Evolutionary conservation across 2,113 vertebrate genomes (phyloP).

Genomic region (Diphyllodes magnificus): DNA sequence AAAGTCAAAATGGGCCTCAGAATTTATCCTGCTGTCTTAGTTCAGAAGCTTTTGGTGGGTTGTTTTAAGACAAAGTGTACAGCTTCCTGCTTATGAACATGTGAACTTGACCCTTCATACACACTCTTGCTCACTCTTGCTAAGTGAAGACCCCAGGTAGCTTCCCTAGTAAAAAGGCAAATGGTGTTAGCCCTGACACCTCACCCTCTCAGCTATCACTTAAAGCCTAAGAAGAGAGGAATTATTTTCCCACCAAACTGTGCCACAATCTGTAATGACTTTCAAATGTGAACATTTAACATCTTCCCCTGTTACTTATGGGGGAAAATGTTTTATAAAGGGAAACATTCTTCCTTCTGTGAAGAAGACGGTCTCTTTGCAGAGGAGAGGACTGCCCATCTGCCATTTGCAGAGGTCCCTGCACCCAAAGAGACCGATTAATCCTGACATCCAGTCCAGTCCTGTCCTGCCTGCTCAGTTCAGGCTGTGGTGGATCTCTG

Average conservation of each 20-base stretch:
- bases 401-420: not conserved
- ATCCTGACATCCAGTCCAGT: not conserved
- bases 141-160: not conserved
- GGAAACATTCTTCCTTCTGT: not conserved
- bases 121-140: not conserved
- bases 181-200: not conserved
- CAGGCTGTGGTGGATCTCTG: not conserved
- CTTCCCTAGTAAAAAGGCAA: not conserved
- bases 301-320: not conserved
- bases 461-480: not conserved
- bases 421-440: not conserved
- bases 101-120: not conserved
- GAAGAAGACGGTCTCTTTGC: not conserved
- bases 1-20: not conserved
- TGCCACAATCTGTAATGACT: not conserved
- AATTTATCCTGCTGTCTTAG: not conserved
- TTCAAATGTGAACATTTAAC: not conserved
- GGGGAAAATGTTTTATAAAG: not conserved
- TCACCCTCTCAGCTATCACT: not conserved
- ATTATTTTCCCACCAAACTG: not conserved
- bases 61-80: not conserved
- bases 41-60: not conserved
- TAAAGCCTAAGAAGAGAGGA: not conserved
- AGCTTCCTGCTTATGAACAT: not conserved
- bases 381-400: not conserved